A percentile compares a stretch with the other conserved stretches of the same genome.
phyloP scores from a whole-genome alignment of 2,113 vertebrate species.

The Ardeotis arabs region DNA sequence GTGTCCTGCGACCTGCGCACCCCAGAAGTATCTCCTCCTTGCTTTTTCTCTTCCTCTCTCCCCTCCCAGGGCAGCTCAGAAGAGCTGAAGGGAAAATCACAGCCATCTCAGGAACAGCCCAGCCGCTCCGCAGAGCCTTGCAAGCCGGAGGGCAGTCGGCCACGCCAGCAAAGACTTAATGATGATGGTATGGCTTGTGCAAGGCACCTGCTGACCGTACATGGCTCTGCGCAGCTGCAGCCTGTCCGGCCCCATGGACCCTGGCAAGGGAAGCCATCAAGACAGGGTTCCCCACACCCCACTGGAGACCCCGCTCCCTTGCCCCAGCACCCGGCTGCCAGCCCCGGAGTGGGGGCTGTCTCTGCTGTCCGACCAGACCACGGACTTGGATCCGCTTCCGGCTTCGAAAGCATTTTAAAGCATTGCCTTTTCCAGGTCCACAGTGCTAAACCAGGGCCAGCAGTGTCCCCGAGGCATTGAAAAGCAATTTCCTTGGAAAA shows the following conservation, averaged over 20 bases:
- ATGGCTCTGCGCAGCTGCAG: not conserved
- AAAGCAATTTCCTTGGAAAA: not conserved
- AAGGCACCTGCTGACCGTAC: not conserved
- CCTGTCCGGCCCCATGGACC: rapidly evolving
- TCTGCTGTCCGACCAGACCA: rapidly evolving
- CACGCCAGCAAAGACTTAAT: not conserved
- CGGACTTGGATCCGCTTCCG: rapidly evolving
- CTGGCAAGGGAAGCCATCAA: rapidly evolving
- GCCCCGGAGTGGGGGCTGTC: not conserved
- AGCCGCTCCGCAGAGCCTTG: not conserved
- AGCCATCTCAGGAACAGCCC: not conserved
- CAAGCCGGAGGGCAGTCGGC: not conserved
- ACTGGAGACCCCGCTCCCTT: rapidly evolving
- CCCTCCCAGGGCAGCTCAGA: not conserved
- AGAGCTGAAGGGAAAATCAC: not conserved
- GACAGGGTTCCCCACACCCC: not conserved
- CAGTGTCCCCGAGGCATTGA: rapidly evolving
- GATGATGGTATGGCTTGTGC: not conserved
- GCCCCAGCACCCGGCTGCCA: not conserved
- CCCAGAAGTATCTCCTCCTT: not conserved
- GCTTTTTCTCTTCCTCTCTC: not conserved
- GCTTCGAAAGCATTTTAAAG: not conserved
- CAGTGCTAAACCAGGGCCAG: not conserved
- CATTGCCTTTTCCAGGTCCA: not conserved
- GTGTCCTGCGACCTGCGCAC: not conserved